phyloP scores from a whole-genome alignment of 2,113 vertebrate genomes.

The Pteronura brasiliensis region DNA sequence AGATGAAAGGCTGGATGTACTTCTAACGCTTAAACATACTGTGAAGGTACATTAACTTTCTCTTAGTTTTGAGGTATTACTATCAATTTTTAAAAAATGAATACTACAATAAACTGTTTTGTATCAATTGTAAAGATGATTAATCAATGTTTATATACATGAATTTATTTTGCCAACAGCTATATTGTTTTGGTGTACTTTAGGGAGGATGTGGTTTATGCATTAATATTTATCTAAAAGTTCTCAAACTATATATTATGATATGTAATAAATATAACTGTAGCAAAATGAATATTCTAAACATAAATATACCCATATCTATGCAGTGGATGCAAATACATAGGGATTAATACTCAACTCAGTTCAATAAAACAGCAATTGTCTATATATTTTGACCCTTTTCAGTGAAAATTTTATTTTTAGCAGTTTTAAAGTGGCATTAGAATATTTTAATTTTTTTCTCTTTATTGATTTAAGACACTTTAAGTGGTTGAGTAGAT shows the following conservation, averaged over 20 bases:
- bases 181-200: background rate
- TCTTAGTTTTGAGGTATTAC: conserved; percentile 25
- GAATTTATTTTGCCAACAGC: background rate
- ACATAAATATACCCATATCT: background rate
- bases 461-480: background rate
- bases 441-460: background rate
- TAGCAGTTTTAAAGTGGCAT: background rate
- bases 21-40: conserved; percentile 88
- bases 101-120: conserved; percentile 5
- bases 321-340: background rate
- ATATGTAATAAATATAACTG: background rate
- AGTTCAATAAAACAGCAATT: background rate
- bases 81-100: background rate
- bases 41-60: conserved; percentile 85
- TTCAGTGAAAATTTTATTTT: background rate
- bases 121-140: conserved; percentile 1
- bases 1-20: conserved; percentile 85
- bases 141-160: conserved; percentile 14
- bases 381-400: background rate
- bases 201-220: background rate
- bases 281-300: background rate
- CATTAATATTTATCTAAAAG: conserved; percentile 1
- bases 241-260: background rate
- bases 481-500: background rate
- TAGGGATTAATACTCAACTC: background rate